Evolutionary conservation across 53 echinoderm and acorn worm genomes (phyloP), one percentile per base, ranked within the genome.

Genomic region (Antedon mediterranea): DNA sequence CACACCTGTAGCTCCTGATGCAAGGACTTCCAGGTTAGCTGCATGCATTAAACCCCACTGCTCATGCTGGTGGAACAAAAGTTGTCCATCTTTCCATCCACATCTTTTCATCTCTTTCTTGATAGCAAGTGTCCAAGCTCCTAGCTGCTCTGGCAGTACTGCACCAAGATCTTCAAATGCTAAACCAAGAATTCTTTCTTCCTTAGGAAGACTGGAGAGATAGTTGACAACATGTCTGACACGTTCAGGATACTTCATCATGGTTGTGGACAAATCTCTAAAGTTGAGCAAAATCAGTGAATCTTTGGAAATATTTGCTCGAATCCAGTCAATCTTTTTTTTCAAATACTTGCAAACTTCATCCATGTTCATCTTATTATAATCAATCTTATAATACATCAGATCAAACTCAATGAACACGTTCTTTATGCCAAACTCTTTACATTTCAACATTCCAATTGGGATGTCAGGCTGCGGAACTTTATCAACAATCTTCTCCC

Each of bases 1-100:
- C 4, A 81, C 74, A 0, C 85, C 85, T 43, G 79, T 75, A 33
- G 70, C 41, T 11, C 83, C 83, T 29, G 29, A 72, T 70, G 0
- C 20, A 29, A 30, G 27, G 7, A 87, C 87, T 79, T 87, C 75
- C 27, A 87, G 83, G 26, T 71, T 34, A 20, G 79, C 18, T 13
- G 83, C 41, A 34, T 87, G 83, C 26, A 43, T 43, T 34, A 75
- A 87, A 4, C 87, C 87, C 31, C 32, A 87, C 79, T 87, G 78
- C 83, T 87, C 83, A 32, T 87, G 87, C 3, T 83, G 37, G 43
- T 87, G 87, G 15, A 87, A 74, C 33, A 87, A 43, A 26, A 87
- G 34, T 8, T 87, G 43, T 28, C 83, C 87, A 3, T 79, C 13
- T 7, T 13, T 41, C 83, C 83, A 87, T 0, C 79, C 31, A 71